These are phyloP conservation scores for Mycteria americana DNA, from an alignment of 2,797 vertebrate species.

Conservation along the genomic window DNA sequence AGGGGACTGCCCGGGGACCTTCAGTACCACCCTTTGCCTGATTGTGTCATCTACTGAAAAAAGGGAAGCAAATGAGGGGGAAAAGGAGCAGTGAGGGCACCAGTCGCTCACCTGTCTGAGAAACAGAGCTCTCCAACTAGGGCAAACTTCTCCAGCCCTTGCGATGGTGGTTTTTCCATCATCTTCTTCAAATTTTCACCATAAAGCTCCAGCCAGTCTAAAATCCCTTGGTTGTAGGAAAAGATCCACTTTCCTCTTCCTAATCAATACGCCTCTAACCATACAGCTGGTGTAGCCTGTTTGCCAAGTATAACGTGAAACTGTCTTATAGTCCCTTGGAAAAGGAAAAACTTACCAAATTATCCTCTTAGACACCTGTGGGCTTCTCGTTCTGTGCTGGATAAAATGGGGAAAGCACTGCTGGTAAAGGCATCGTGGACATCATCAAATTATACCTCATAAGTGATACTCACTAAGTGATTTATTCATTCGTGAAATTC, in stretches of 20 bases:
- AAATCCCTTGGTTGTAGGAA: background rate
- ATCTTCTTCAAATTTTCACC: background rate
- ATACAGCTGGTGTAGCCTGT: background rate
- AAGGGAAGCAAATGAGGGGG: background rate
- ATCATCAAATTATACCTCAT: background rate
- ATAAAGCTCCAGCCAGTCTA: background rate
- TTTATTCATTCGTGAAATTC: background rate
- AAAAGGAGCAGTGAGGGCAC: background rate
- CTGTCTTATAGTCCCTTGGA: background rate
- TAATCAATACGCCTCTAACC: background rate
- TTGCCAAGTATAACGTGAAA: background rate
- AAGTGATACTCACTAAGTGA: background rate
- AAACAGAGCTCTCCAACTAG: background rate
- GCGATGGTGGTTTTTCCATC: background rate
- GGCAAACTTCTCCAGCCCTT: background rate
- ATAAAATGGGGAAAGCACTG: background rate
- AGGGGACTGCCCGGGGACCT: background rate
- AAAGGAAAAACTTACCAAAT: background rate
- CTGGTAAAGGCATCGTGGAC: accelerated
- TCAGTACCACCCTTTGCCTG: background rate
- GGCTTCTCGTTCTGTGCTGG: background rate
- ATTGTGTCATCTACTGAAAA: background rate
- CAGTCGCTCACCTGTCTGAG: background rate
- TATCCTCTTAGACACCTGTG: background rate
- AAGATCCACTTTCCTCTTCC: background rate